Conservation (phyloP, 1,140 invertebrate species). For the Trachelipus rathkii region DNA sequence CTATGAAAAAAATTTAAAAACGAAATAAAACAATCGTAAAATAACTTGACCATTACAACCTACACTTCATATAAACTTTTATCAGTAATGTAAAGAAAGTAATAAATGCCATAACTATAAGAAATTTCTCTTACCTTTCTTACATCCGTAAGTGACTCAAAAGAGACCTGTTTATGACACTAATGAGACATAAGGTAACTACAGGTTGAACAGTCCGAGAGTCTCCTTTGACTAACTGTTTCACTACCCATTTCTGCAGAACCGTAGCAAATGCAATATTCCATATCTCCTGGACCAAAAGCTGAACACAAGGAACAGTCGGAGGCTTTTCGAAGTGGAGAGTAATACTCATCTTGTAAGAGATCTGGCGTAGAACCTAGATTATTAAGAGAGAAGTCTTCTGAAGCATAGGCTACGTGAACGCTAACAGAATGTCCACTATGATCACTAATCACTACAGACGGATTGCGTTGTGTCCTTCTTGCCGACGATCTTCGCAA, state of each 20-base stretch:
- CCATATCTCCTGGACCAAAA: not conserved
- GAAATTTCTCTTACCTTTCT: not conserved
- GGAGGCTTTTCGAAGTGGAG: not conserved
- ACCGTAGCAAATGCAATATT: not conserved
- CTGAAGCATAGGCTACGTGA: not conserved
- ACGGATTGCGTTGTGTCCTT: not conserved
- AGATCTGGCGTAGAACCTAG: not conserved
- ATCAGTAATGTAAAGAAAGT: too few species aligned
- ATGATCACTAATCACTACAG: constrained; percentile 1
- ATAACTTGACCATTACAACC: too few species aligned
- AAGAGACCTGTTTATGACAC: not conserved
- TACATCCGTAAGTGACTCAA: not conserved
- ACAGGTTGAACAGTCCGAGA: not conserved
- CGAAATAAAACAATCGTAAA: too few species aligned
- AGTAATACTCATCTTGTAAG: not conserved
- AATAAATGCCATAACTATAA: too few species aligned
- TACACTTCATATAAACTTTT: too few species aligned
- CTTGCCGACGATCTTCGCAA: not conserved
- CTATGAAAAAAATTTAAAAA: too few species aligned
- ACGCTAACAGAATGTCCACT: not conserved
- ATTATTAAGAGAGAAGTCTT: not conserved
- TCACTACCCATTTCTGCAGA: not conserved
- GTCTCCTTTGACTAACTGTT: not conserved
- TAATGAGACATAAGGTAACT: not conserved
- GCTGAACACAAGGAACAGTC: not conserved